These are phyloP conservation scores for Piezodorus guildinii DNA, from an alignment of 1,140 invertebrate genomes.

Conservation along the genomic window DNA sequence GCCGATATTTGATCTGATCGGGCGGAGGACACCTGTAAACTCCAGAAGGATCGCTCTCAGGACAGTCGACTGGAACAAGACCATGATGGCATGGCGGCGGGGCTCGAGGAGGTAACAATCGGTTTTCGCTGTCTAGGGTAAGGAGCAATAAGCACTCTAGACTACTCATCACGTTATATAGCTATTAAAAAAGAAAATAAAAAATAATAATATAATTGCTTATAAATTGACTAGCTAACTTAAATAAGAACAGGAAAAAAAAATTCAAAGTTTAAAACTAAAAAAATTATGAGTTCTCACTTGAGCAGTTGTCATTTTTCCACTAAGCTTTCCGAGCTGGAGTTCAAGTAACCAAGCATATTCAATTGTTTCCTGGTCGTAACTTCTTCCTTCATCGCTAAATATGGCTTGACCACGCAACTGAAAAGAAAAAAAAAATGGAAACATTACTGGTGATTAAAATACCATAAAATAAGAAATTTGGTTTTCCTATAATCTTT, in stretches of 20 bases:
- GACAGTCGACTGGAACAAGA: constrained; percentile 59
- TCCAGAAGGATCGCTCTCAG: constrained; percentile 54
- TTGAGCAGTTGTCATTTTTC: constrained; percentile 65
- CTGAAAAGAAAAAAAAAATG: constrained; percentile 32
- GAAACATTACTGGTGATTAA: too few species aligned
- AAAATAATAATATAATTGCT: too few species aligned
- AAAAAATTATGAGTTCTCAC: constrained; percentile 23
- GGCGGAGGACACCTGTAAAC: constrained; percentile 57
- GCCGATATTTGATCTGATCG: constrained; percentile 89
- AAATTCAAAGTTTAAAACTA: background rate
- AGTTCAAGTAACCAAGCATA: constrained; percentile 89
- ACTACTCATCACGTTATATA: constrained; percentile 75
- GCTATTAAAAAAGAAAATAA: constrained; percentile 32
- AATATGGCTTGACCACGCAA: constrained; percentile 94
- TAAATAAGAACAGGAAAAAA: too few species aligned
- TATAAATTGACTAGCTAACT: background rate
- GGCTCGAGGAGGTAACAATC: constrained; percentile 61
- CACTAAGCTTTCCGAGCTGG: constrained; percentile 68
- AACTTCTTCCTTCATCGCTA: constrained; percentile 73
- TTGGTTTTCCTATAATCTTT: too few species aligned
- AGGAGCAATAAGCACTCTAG: constrained; percentile 82
- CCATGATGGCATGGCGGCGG: constrained; percentile 78
- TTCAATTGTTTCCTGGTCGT: constrained; percentile 90
- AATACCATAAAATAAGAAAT: too few species aligned
- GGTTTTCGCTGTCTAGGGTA: constrained; percentile 79